Percentiles rank a stretch among this genome's conserved stretches.
Conservation (phyloP, 2,113 vertebrate species). For the Corydoras maculifer region DNA sequence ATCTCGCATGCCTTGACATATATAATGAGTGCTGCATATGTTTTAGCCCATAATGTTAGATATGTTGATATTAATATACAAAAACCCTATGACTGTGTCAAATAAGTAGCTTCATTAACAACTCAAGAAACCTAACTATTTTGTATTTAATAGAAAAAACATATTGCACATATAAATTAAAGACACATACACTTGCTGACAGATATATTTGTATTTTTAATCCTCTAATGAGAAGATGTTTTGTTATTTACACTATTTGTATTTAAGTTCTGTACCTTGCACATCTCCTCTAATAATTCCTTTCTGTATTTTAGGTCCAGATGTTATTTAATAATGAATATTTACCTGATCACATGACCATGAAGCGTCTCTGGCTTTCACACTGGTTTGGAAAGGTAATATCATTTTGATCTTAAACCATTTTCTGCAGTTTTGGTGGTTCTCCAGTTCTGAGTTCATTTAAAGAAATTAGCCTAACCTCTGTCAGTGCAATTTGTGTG, state of each 20-base stretch:
- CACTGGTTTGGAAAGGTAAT: constrained; percentile 76
- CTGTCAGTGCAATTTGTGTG: neutral
- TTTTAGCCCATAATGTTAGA: too few relatives aligned
- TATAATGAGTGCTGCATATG: too few relatives aligned
- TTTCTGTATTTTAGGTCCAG: constrained; percentile 61
- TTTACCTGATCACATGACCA: constrained; percentile 76
- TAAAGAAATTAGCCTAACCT: neutral
- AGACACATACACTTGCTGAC: too few relatives aligned
- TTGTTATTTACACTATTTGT: neutral
- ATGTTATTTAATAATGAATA: constrained; percentile 76
- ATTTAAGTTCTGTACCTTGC: neutral
- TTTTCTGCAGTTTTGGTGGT: neutral
- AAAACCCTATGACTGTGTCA: too few relatives aligned
- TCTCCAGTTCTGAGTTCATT: neutral
- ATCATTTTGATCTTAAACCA: constrained; percentile 28
- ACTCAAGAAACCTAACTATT: too few relatives aligned
- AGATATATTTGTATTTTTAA: neutral
- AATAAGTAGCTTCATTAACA: too few relatives aligned
- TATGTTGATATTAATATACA: too few relatives aligned
- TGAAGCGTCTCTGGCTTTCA: constrained; percentile 73
- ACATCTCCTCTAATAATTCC: neutral
- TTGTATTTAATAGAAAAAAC: too few relatives aligned
- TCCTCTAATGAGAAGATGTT: neutral
- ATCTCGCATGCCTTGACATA: too few relatives aligned
- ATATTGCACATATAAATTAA: too few relatives aligned